phyloP scores from a whole-genome alignment of 2,888 invertebrate species.

The Timema podura region DNA sequence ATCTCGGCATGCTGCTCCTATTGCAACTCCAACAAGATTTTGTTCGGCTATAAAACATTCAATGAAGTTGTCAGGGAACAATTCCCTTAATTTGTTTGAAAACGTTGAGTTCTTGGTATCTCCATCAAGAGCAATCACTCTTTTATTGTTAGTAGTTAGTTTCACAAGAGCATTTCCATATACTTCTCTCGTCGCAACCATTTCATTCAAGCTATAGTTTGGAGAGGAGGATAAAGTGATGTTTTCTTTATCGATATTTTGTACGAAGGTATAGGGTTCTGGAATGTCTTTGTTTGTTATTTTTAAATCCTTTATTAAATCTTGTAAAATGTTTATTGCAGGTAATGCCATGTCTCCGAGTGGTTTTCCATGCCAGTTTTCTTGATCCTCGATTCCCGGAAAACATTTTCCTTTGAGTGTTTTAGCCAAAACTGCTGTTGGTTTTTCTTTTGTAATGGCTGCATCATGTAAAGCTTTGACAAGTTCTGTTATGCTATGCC shows the following conservation, averaged over 20 bases:
- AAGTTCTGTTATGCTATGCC: slow-evolving; percentile 90
- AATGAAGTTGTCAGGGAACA: slow-evolving; percentile 68
- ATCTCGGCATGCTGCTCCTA: slow-evolving; percentile 89
- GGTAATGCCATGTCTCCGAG: too few relatives aligned
- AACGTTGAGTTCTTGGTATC: slow-evolving; percentile 99
- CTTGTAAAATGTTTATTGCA: too few relatives aligned
- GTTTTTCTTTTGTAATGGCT: slow-evolving; percentile 66
- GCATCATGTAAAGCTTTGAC: slow-evolving; percentile 86
- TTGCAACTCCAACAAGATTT: slow-evolving; percentile 93
- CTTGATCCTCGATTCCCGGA: slow-evolving; percentile 84
- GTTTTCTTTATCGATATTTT: too few relatives aligned
- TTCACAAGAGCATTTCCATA: slow-evolving; percentile 94
- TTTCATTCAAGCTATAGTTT: slow-evolving; percentile 70
- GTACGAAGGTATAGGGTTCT: too few relatives aligned
- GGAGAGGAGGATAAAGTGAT: slow-evolving; percentile 76
- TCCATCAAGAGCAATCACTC: slow-evolving; percentile 93
- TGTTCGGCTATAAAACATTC: slow-evolving; percentile 99
- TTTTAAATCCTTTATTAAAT: too few relatives aligned
- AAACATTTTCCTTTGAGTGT: slow-evolving; percentile 93
- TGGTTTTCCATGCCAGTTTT: slow-evolving; percentile 98
- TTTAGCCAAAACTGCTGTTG: slow-evolving; percentile 92
- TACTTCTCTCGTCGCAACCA: slow-evolving; percentile 86
- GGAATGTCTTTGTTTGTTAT: too few relatives aligned
- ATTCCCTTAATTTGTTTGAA: slow-evolving; percentile 82
- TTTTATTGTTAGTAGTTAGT: slow-evolving; percentile 60